Evolutionary conservation across 2,113 vertebrate species (phyloP), one percentile per base, ranked within the genome.

Genomic region (Bufo gargarizans): DNA sequence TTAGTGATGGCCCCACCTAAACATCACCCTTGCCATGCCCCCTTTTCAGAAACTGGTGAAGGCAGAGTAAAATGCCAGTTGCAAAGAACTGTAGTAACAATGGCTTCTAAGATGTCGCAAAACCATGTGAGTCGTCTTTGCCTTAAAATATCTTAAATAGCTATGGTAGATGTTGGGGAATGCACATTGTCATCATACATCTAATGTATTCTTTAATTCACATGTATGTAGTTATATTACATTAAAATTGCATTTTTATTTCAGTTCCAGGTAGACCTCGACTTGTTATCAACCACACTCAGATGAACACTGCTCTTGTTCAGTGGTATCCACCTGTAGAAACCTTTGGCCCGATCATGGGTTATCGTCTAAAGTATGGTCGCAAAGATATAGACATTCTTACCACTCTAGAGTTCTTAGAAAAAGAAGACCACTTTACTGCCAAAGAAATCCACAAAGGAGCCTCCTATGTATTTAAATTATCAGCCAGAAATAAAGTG

Each of bases 401-500:
- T 90, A 97, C 96, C 0, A 97, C 97, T 71, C 96, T 98, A 47
- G 98, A 99, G 90, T 99, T 99, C 92, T 96, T 97, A 0, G 97
- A 99, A 88, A 96, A 97, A 11, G 98, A 99, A 92, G 98, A 99
- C 91, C 97, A 99, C 93, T 99, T 98, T 93, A 99, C 98, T 0
- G 98, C 97, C 74, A 98, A 97, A 92, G 98, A 99, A 89, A 98
- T 99, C 92, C 98, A 99, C 90, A 99, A 97, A 92, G 98, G 98
- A 88, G 96, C 98, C 33, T 97, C 97, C 0, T 99, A 99, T 4
- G 87, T 96, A 84, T 99, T 99, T 91, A 96, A 95, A 91, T 96
- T 99, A 86, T 97, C 98, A 0, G 97, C 98, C 77, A 97, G 95
- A 93, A 99, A 99, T 95, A 98, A 97, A 95, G 97, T 99, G 94